Base-by-base conservation (phyloP, 2,797 vertebrate species). In the Rhodeus uyekii region DNA sequence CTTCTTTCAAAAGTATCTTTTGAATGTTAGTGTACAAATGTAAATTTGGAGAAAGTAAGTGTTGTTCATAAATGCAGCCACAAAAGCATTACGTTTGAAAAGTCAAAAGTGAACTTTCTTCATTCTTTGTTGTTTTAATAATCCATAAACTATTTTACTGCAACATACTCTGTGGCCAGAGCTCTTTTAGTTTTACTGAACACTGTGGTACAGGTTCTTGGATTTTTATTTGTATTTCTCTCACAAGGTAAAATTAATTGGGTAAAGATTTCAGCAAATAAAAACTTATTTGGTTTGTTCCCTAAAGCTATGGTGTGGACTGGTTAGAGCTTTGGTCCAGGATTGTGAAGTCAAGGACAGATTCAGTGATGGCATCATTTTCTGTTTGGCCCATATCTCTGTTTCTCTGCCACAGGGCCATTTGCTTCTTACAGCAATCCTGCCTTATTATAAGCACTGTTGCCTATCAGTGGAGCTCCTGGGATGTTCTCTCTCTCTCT, bases 391-490 rank as follows among this genome's bases (percentile, higher is more conserved):
- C 13, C 72, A 42, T 77, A 48, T 77, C 3, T 29, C 63, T 61
- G 53, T 85, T 50, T 55, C 80, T 63, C 18, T 71, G 85, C 92
- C 89, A 90, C 29, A 46, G 76, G 78, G 84, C 91, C 91, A 91
- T 92, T 92, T 93, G 92, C 88, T 89, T 85, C 88, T 76, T 84
- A 46, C 85, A 84, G 89, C 80, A 90, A 87, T 89, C 77, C 86
- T 85, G 76, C 86, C 88, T 90, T 88, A 90, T 92, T 90, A 86
- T 84, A 83, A 89, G 88, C 60, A 79, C 84, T 88, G 71, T 76
- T 82, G 27, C 38, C 65, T 92, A 87, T 91, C 83, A 91, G 89
- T 75, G 19, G 65, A 69, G 24, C 88, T 89, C 83, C 80, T 79
- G 85, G 87, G 90, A 89, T 34, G 44, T 65, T 83, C 65, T n/a